Percentiles rank a stretch among this genome's conserved stretches.
Evolutionary conservation across 2,888 invertebrate species (phyloP).

Genomic region (Flexamia atlantica): DNA sequence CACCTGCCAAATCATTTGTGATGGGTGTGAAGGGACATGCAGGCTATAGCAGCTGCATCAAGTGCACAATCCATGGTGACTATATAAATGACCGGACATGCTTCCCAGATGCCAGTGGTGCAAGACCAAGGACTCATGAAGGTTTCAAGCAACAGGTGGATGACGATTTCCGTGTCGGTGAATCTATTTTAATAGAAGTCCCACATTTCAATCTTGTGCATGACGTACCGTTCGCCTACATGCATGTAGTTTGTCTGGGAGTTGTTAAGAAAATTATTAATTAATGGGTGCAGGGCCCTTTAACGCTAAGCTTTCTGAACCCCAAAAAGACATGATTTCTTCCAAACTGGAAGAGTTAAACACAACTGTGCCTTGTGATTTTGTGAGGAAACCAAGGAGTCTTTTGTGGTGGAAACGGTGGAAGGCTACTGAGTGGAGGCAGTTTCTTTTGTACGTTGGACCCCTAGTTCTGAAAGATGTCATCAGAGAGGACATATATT

Average conservation of each 20-base stretch:
- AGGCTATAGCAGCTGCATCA: constrained; percentile 65
- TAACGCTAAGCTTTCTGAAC: constrained; percentile 29
- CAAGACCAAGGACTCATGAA: constrained; percentile 64
- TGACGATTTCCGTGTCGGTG: constrained; percentile 67
- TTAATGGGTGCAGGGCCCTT: constrained; percentile 69
- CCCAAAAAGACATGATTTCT: constrained; percentile 19
- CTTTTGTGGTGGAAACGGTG: constrained; percentile 69
- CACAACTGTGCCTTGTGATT: constrained; percentile 67
- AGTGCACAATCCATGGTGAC: constrained; percentile 66
- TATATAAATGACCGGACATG: constrained; percentile 61
- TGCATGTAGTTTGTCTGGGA: constrained; percentile 72
- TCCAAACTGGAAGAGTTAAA: constrained; percentile 42
- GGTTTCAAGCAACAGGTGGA: constrained; percentile 65
- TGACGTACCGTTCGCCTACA: constrained; percentile 68
- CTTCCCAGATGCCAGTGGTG: constrained; percentile 60
- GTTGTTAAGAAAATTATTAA: constrained; percentile 71
- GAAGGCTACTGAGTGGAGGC: constrained; percentile 71
- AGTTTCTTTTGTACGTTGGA: constrained; percentile 70
- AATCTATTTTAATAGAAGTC: constrained; percentile 69
- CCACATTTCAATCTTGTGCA: constrained; percentile 70
- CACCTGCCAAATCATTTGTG: constrained; percentile 63
- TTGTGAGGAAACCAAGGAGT: constrained; percentile 70
- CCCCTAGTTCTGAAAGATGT: constrained; percentile 70
- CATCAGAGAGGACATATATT: constrained; percentile 67
- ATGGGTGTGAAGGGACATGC: constrained; percentile 57